Base-by-base conservation (phyloP, 1,140 invertebrate genomes). In the Drosophila equinoxialis region DNA sequence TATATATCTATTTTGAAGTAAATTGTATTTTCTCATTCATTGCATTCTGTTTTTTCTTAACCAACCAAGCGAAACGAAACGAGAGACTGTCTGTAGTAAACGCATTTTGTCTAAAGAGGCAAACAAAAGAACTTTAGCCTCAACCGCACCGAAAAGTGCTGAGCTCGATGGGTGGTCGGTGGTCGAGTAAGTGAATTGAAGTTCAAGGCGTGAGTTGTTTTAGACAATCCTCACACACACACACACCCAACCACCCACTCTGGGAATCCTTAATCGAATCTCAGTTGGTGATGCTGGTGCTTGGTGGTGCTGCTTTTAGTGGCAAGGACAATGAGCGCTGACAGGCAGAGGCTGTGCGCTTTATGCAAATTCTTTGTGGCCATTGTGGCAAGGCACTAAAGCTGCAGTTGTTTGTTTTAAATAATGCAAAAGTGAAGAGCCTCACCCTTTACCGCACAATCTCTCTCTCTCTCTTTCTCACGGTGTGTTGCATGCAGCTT, bases 381-480 rank as follows among this genome's bases (percentile, higher is more conserved):
- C 45, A 51, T 51, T 51, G 45, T 51, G 45, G 45, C 20, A 10
- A 20, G 45, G 45, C 45, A 51, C 45, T 51, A 23, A 51, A 23
- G 45, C 17, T 51, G 45, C 45, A 51, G 45, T 51, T 51, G 45
- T 51, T 51, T 51, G 45, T 51, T 51, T 51, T 51, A 51, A 51
- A 51, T 51, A 51, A 51, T 51, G 45, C 45, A 51, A 23, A 51
- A 51, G 45, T 51, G 45, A 51, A 51, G 45, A 51, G 45, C 20
- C 8, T 51, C 20, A 51, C 45, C 17, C 37, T 39, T 39, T 39
- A 11, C 11, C 3, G 11, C 37, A 39, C 37, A 26, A 26, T 26
- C 23, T 23, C 45, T 11, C 45, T 23, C 8, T 23, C 45, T 11
- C 45, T 23, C 8, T 51, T 17, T 51, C 45, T 11, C 17, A 4